phyloP scores from a whole-genome alignment of 2,888 invertebrate species.

The Patella pellucida region DNA sequence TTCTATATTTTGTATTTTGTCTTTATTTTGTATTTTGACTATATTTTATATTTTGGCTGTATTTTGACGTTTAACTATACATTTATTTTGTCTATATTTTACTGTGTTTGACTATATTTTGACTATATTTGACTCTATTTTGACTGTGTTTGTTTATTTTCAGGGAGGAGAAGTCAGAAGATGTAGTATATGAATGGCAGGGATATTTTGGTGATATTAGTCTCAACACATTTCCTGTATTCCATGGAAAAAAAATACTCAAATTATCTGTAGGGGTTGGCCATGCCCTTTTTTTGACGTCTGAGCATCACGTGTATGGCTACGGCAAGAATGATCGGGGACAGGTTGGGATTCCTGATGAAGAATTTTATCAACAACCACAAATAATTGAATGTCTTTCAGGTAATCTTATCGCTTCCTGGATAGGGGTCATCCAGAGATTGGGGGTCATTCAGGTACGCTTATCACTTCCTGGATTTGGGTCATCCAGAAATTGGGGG shows the following conservation, averaged over 20 bases:
- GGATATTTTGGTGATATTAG: conserved; percentile 54
- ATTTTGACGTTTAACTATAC: not conserved
- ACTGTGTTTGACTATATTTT: too few relatives aligned
- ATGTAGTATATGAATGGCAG: conserved; percentile 55
- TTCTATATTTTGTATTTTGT: too few relatives aligned
- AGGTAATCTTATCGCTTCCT: conserved; percentile 38
- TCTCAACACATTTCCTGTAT: conserved; percentile 47
- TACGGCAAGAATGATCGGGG: conserved; percentile 64
- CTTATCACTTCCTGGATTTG: too few relatives aligned
- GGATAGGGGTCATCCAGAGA: too few relatives aligned
- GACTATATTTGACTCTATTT: too few relatives aligned
- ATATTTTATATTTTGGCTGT: too few relatives aligned
- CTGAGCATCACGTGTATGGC: conserved; percentile 56
- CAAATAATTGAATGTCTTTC: conserved; percentile 43
- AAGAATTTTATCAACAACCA: conserved; percentile 52
- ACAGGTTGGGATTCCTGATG: conserved; percentile 59
- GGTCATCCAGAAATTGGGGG: too few relatives aligned
- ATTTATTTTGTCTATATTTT: not conserved
- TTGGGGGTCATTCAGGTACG: too few relatives aligned
- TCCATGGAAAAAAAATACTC: conserved; percentile 45
- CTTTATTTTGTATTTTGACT: too few relatives aligned
- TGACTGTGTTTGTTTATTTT: conserved; percentile 22
- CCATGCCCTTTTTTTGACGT: conserved; percentile 63
- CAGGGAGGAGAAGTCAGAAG: conserved; percentile 38
- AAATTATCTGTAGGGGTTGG: conserved; percentile 56